Conservation (phyloP, 2,113 vertebrate genomes). For the Aepyceros melampus region DNA sequence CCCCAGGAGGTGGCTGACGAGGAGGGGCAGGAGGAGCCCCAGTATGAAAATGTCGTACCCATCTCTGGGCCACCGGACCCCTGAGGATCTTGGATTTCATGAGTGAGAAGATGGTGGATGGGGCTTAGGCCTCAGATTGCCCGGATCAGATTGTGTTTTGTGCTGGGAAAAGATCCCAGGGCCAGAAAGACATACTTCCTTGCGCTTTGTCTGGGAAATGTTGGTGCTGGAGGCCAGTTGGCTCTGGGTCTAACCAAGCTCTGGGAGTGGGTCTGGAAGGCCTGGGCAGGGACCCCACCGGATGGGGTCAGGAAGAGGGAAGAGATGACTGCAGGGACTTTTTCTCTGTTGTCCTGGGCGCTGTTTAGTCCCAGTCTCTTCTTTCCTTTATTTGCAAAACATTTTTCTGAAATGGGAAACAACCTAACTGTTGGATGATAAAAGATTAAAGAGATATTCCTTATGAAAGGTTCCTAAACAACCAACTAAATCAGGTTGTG, state of each 20-base stretch:
- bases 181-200: background rate
- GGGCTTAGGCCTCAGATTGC: background rate
- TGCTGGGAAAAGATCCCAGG: background rate
- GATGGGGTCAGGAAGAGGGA: background rate
- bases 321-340: background rate
- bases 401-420: slow-evolving; percentile 40
- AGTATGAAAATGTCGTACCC: slow-evolving; percentile 89
- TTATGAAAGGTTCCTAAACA: background rate
- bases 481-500: background rate
- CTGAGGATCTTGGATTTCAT: background rate
- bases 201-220: background rate
- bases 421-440: slow-evolving; percentile 21
- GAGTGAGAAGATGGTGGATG: background rate
- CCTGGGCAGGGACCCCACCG: background rate
- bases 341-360: background rate
- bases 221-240: background rate
- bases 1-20: slow-evolving; percentile 51
- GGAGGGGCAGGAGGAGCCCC: slow-evolving; percentile 81
- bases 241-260: background rate
- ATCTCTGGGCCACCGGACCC: background rate
- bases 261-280: background rate
- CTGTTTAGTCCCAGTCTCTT: background rate
- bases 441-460: slow-evolving; percentile 25
- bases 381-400: slow-evolving; percentile 35
- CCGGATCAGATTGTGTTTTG: background rate